phyloP scores from a whole-genome alignment of 1,140 invertebrate genomes.

The Lordiphosa collinella region DNA sequence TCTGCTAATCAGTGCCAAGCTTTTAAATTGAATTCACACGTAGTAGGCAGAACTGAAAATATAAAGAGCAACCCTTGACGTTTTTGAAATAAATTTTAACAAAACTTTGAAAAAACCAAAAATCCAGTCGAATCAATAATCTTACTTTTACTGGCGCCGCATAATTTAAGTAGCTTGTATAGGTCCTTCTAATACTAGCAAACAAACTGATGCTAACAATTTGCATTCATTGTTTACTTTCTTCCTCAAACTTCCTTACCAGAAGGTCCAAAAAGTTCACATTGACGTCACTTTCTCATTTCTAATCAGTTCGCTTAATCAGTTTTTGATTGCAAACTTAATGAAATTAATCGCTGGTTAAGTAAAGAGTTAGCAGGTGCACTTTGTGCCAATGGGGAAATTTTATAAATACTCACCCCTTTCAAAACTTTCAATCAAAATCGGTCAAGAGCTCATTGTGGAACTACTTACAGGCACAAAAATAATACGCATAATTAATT shows the following conservation, averaged over 20 bases:
- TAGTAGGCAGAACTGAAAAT: too few relatives aligned
- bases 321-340: slow-evolving; percentile 59
- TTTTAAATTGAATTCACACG: too few relatives aligned
- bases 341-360: slow-evolving; percentile 51
- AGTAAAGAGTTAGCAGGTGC: background rate
- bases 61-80: too few relatives aligned
- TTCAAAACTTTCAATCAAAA: background rate
- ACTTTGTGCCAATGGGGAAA: slow-evolving; percentile 20
- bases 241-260: background rate
- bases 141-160: too few relatives aligned
- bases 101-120: too few relatives aligned
- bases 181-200: too few relatives aligned
- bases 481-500: slow-evolving; percentile 40
- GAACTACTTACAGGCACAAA: background rate
- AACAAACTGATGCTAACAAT: too few relatives aligned
- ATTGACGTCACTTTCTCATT: slow-evolving; percentile 51
- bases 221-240: background rate
- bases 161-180: too few relatives aligned
- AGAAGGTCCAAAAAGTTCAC: slow-evolving; percentile 11
- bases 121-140: too few relatives aligned
- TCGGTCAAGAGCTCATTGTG: slow-evolving; percentile 8
- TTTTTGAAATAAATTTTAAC: too few relatives aligned
- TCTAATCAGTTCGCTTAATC: slow-evolving; percentile 61
- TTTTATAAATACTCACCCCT: slow-evolving; percentile 6
- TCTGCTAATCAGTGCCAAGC: too few relatives aligned